Conservation (phyloP, 1,140 invertebrate genomes). For the Pseudomyrmex flavicornis region DNA sequence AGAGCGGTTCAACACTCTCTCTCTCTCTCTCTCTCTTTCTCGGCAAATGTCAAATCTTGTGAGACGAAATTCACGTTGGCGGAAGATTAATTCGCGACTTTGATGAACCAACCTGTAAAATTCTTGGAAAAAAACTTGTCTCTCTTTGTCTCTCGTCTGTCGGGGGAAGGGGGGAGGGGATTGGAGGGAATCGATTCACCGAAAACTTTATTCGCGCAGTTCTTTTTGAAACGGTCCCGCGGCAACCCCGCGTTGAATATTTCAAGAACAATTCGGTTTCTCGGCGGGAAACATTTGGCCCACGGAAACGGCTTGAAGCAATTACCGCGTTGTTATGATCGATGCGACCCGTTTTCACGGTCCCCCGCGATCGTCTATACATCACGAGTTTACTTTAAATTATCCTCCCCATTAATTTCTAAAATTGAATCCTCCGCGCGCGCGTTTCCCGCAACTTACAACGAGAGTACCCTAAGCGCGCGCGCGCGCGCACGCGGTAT, state of each 20-base stretch:
- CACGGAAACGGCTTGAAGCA: neutral
- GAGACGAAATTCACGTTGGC: neutral
- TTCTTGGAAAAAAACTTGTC: too few species aligned
- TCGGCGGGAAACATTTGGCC: neutral
- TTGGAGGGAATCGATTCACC: too few species aligned
- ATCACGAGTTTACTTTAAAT: constrained; percentile 38
- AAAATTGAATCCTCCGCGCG: constrained; percentile 10
- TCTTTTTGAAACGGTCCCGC: too few species aligned
- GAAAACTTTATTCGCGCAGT: too few species aligned
- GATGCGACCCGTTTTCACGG: constrained; percentile 9
- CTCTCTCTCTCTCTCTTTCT: neutral
- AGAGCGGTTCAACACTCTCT: constrained; percentile 2
- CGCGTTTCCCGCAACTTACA: neutral
- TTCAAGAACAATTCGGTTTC: neutral
- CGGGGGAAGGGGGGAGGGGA: too few species aligned
- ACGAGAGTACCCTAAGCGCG: neutral
- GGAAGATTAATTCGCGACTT: neutral
- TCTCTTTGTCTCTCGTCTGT: too few species aligned
- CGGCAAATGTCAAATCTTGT: neutral
- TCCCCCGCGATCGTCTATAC: neutral
- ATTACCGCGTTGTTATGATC: constrained; percentile 17
- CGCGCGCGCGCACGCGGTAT: constrained; percentile 5
- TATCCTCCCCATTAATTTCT: constrained; percentile 36
- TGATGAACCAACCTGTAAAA: neutral
- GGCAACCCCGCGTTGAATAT: too few species aligned